phyloP scores from a whole-genome alignment of 2,888 invertebrate genomes.

The Hydrotaea cyrtoneurina region DNA sequence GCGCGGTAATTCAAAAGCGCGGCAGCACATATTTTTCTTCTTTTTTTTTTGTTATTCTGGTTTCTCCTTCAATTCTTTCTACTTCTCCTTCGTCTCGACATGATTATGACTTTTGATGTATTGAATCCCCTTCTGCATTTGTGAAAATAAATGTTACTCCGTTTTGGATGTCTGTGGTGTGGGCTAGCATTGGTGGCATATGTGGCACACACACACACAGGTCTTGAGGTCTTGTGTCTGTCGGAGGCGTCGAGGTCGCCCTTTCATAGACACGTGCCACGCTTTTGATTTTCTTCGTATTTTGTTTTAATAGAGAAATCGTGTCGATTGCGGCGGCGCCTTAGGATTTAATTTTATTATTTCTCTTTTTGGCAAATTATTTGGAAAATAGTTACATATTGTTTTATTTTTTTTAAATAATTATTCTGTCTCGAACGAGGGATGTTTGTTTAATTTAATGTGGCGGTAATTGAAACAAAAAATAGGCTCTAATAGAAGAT shows the following conservation, averaged over 20 bases:
- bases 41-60: not conserved
- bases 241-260: not conserved
- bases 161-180: not conserved
- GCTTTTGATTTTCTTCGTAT: constrained; percentile 20
- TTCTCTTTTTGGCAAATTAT: not conserved
- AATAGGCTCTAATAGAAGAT: too few species aligned
- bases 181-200: not conserved
- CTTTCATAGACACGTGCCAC: constrained; percentile 50
- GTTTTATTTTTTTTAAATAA: not conserved
- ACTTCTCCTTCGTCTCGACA: not conserved
- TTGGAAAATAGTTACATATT: constrained; percentile 11
- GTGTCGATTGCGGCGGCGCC: constrained; percentile 2
- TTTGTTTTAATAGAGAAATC: not conserved
- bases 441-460: not conserved
- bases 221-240: not conserved
- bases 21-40: not conserved
- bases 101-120: constrained; percentile 30
- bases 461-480: too few species aligned
- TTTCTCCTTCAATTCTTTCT: not conserved
- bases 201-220: not conserved
- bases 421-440: not conserved
- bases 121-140: not conserved
- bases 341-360: not conserved
- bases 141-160: not conserved
- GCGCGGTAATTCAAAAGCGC: constrained; percentile 28